Evolutionary conservation across 2,113 vertebrate species (phyloP), one percentile per base, ranked within the genome.

Genomic region (Brachyistius frenatus): DNA sequence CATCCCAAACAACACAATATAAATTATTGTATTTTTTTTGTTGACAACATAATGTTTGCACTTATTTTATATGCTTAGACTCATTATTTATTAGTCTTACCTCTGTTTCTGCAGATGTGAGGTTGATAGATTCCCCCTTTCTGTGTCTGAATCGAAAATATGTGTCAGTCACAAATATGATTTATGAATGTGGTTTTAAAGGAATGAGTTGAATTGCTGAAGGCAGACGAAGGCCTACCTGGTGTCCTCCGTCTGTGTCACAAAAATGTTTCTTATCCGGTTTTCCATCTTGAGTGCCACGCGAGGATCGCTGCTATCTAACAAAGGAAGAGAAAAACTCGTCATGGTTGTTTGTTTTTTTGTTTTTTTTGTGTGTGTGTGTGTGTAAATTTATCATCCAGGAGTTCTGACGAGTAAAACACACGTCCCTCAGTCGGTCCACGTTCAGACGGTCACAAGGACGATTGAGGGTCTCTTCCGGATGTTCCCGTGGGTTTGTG

Each of bases 171-270:
- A 58, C 30, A 23, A 23, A 23, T 23, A 23, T 23, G 23, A 23
- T 23, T 23, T 23, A 23, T 23, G 23, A 23, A 23, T 23, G 23
- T 23, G 7, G 1, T 5, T 65, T 15, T 58, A 15, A 10, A 32
- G 15, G 1, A 23, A 14, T 30, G 50, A 23, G 9, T 0, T 1
- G 35, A 16, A 11, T 1, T 5, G 7, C 56, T 35, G 2, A 4
- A 54, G 71, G 3, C 14, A 54, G 23, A 23, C 82, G 10, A 11
- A 36, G 53, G 15, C 88, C 53, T 79, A 94, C 93, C 93, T 95
- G 78, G 53, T 61, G 39, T 95, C 90, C 53, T 85, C 91, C 44
- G 92, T 3, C 49, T 96, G 94, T 37, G 93, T 95, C 15, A 96
- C 93, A 84, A 95, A 95, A 67, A 95, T 67, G 49, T 94, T 94